Evolutionary conservation across 2,888 invertebrate genomes (phyloP).

Genomic region (Ichneumoninae sp.): DNA sequence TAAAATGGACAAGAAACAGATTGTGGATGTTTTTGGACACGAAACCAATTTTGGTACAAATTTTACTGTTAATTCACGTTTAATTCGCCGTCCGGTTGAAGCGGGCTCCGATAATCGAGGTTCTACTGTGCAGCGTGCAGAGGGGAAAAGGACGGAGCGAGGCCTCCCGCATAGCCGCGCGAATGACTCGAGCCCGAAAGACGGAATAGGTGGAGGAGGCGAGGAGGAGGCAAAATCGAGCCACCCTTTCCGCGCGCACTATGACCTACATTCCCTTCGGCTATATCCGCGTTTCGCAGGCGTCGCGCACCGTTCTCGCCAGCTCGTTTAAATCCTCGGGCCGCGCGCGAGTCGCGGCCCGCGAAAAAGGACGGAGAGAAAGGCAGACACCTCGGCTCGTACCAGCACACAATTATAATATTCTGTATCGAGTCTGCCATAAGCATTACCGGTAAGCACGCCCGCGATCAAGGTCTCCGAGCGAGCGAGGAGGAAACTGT

Average conservation of each 20-base stretch:
- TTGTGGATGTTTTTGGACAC: too few relatives aligned
- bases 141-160: conserved; percentile 1
- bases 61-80: too few relatives aligned
- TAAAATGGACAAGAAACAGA: too few relatives aligned
- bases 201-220: conserved; percentile 17
- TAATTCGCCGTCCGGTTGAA: too few relatives aligned
- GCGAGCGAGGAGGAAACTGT: not conserved
- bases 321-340: conserved; percentile 61
- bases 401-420: conserved; percentile 30
- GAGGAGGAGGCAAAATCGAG: conserved; percentile 44
- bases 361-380: conserved; percentile 42
- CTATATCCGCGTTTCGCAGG: conserved; percentile 66
- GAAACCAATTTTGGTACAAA: too few relatives aligned
- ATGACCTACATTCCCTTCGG: conserved; percentile 67
- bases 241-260: conserved; percentile 66
- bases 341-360: conserved; percentile 35
- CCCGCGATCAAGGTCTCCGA: conserved; percentile 43
- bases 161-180: conserved; percentile 29
- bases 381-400: conserved; percentile 51
- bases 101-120: not conserved
- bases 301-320: conserved; percentile 61
- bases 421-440: not conserved
- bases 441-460: conserved; percentile 3
- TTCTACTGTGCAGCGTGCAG: not conserved
- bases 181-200: conserved; percentile 52